Percentiles rank a stretch among this genome's conserved stretches.
Evolutionary conservation across 2,797 vertebrate genomes (phyloP).

Genomic region (Sebastes hopkinsi): DNA sequence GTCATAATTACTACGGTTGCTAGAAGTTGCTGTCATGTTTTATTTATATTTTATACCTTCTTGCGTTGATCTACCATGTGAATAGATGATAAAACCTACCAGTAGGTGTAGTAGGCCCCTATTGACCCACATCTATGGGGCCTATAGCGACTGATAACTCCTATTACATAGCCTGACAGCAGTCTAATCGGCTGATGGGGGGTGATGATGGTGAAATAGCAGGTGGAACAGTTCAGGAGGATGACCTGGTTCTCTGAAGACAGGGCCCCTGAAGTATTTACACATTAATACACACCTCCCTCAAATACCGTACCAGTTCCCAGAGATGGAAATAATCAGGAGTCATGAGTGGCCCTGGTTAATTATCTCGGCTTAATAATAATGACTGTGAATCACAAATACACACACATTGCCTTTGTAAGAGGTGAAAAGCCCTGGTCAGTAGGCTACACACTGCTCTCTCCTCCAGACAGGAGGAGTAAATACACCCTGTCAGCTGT

Average conservation of each 20-base stretch:
- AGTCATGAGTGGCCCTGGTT: background rate
- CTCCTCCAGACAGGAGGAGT: background rate
- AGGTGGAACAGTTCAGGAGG: background rate
- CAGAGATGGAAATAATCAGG: background rate
- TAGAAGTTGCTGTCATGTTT: too few species aligned
- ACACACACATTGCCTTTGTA: background rate
- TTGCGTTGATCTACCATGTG: too few species aligned
- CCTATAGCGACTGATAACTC: too few species aligned
- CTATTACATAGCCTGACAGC: too few species aligned
- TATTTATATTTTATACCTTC: too few species aligned
- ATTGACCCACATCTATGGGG: too few species aligned
- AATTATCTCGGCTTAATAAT: background rate
- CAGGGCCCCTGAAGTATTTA: background rate
- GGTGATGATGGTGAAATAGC: too few species aligned
- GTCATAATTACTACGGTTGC: too few species aligned
- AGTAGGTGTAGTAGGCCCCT: too few species aligned
- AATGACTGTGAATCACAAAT: background rate
- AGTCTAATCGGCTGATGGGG: too few species aligned
- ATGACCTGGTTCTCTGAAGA: background rate
- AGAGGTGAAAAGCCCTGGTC: background rate
- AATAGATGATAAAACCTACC: too few species aligned
- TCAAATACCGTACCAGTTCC: background rate
- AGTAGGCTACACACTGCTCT: background rate
- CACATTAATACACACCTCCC: background rate
- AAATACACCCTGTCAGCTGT: constrained; percentile 30